Conservation (phyloP, 1,140 invertebrate genomes). For the Branchinecta lindahli region DNA sequence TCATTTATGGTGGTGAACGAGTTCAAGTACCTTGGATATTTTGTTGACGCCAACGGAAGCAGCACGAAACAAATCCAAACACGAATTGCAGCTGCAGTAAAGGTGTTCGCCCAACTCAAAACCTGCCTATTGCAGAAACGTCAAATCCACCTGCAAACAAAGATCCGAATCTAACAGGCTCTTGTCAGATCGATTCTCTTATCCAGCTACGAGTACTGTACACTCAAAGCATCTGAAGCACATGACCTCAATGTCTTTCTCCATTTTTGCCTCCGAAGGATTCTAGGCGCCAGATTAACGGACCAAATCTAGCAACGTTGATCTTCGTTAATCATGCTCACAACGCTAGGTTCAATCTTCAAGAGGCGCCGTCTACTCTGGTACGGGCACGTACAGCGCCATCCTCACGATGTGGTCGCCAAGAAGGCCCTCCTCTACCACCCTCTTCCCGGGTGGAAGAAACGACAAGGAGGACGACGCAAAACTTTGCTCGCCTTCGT, state of each 20-base stretch:
- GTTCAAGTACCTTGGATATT: background rate
- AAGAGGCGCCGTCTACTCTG: background rate
- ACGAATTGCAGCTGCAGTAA: background rate
- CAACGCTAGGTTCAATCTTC: background rate
- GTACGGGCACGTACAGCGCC: background rate
- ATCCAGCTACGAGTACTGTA: background rate
- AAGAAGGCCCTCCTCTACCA: background rate
- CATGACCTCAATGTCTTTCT: background rate
- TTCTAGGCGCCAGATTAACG: background rate
- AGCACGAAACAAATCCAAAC: background rate
- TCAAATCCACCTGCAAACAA: background rate
- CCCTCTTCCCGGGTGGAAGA: background rate
- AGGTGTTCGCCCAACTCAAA: background rate
- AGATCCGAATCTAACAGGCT: background rate
- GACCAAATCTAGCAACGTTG: background rate
- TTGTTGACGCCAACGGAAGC: background rate
- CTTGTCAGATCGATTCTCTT: background rate
- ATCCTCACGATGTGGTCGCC: background rate
- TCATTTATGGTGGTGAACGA: background rate
- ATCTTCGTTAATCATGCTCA: background rate
- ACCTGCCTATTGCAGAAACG: background rate
- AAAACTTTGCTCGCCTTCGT: background rate
- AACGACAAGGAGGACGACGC: background rate
- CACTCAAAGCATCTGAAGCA: background rate
- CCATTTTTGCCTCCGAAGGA: background rate